These are phyloP conservation scores for Pteromalus puparum DNA, from an alignment of 1,140 invertebrate species.

Conservation along the genomic window DNA sequence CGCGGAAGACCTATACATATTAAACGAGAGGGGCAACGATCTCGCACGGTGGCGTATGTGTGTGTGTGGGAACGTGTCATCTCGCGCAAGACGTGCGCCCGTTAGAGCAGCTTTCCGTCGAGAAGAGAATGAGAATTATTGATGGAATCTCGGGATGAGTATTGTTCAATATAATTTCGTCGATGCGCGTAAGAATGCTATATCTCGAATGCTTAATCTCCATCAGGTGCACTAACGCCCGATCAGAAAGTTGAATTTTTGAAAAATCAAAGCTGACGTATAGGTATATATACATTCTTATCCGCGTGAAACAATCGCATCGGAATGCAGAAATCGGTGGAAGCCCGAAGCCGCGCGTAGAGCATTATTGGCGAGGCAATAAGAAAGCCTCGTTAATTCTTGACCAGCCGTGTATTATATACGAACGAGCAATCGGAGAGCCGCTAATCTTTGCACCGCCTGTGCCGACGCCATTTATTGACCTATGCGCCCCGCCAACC, in stretches of 20 bases:
- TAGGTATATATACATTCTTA: too few relatives aligned
- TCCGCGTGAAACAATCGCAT: too few relatives aligned
- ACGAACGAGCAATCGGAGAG: slow-evolving; percentile 8
- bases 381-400: neutral
- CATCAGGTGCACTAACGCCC: too few relatives aligned
- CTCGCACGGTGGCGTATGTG: neutral
- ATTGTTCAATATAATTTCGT: too few relatives aligned
- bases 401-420: neutral
- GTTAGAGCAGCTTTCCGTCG: neutral
- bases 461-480: slow-evolving; percentile 13
- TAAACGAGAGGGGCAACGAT: neutral
- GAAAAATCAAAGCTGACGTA: too few relatives aligned
- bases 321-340: neutral
- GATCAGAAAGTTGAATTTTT: too few relatives aligned
- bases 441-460: slow-evolving; percentile 33
- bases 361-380: neutral
- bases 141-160: neutral
- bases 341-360: neutral
- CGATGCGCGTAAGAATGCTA: too few relatives aligned
- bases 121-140: neutral
- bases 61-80: neutral
- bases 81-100: neutral
- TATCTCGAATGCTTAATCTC: too few relatives aligned
- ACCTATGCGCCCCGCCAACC: neutral
- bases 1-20: slow-evolving; percentile 3